Conservation (phyloP, 2,888 invertebrate genomes). For the Rapana venosa region DNA sequence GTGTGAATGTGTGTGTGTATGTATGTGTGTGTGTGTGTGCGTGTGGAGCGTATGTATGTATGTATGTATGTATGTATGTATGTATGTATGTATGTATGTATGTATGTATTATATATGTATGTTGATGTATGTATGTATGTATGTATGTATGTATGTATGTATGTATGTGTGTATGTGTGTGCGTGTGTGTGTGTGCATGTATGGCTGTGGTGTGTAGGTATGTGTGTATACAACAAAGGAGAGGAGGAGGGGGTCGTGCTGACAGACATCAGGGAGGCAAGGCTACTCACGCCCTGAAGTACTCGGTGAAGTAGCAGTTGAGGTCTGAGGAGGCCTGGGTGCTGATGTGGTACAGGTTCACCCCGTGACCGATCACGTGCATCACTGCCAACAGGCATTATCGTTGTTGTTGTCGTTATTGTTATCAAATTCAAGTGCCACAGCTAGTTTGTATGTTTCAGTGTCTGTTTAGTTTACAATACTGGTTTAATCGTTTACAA, state of each 20-base stretch:
- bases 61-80: neutral
- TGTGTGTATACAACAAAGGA: neutral
- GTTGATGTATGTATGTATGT: neutral
- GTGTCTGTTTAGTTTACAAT: no score
- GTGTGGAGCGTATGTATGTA: no score
- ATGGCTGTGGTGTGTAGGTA: neutral
- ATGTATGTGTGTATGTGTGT: no score
- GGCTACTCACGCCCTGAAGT: conserved; percentile 69
- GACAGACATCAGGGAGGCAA: no score
- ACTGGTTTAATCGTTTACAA: no score
- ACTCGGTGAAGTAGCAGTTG: conserved; percentile 70
- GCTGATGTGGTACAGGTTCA: conserved; percentile 84
- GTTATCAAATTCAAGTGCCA: no score
- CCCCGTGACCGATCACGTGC: conserved; percentile 82
- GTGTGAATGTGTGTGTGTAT: neutral
- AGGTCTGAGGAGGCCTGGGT: conserved; percentile 80
- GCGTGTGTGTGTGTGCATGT: no score
- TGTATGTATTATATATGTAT: no score
- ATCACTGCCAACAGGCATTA: conserved; percentile 77
- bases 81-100: neutral
- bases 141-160: conserved; percentile 21
- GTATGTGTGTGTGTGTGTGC: neutral
- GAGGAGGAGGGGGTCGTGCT: no score
- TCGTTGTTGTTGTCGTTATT: neutral
- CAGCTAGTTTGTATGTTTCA: no score